These are phyloP conservation scores for Epirrita christyi DNA, from an alignment of 2,888 invertebrate species.

Conservation along the genomic window DNA sequence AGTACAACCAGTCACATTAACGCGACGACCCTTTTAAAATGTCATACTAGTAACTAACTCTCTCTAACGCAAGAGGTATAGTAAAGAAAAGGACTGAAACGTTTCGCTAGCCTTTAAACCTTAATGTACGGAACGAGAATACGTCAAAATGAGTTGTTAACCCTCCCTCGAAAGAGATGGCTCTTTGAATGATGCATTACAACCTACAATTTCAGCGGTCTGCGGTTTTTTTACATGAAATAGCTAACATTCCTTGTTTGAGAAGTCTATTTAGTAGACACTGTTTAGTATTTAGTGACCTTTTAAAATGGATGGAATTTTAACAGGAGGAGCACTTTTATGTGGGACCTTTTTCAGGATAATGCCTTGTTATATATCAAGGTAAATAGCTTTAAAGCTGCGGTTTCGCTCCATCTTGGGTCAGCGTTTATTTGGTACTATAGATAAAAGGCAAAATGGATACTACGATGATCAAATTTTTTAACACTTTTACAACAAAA, in stretches of 20 bases:
- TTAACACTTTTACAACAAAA: too few relatives aligned
- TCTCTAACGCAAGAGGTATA: too few relatives aligned
- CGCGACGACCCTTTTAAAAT: too few relatives aligned
- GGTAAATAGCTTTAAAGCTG: constrained; percentile 19
- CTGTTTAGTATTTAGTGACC: too few relatives aligned
- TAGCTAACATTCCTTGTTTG: constrained; percentile 20
- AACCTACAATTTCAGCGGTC: constrained; percentile 4
- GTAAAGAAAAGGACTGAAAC: neutral
- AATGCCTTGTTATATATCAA: constrained; percentile 25
- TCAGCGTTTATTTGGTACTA: neutral
- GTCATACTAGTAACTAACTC: too few relatives aligned
- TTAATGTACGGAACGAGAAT: neutral
- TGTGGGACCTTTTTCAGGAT: constrained; percentile 23
- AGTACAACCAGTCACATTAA: too few relatives aligned
- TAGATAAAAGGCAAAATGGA: neutral
- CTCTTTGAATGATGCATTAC: constrained; percentile 13
- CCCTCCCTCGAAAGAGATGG: constrained; percentile 1
- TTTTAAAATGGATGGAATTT: constrained; percentile 26
- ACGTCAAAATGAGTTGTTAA: constrained; percentile 13
- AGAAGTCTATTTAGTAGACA: constrained; percentile 27
- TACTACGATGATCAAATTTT: too few relatives aligned
- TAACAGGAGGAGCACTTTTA: constrained; percentile 26
- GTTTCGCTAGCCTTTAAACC: neutral
- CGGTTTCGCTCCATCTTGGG: constrained; percentile 4
- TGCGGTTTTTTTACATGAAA: constrained; percentile 26